These are phyloP conservation scores for Epinotia brunnichana DNA, from an alignment of 2,888 invertebrate genomes.

Conservation along the genomic window DNA sequence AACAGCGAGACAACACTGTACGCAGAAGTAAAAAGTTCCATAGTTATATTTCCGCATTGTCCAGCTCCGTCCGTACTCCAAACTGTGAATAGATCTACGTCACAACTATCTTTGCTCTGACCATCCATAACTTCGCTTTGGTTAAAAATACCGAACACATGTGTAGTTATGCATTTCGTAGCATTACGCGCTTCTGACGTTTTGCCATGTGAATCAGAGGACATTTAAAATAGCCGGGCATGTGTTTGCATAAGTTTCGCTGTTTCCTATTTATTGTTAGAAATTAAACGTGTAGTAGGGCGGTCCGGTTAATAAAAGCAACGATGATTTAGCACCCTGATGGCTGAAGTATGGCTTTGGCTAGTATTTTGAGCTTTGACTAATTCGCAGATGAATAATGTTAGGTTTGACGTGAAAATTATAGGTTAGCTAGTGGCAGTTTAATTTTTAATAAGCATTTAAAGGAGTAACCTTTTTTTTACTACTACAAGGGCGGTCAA, in stretches of 20 bases:
- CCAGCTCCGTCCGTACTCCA: conserved; percentile 8
- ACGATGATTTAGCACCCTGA: neutral
- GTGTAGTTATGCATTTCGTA: conserved; percentile 44
- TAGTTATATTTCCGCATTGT: conserved; percentile 1
- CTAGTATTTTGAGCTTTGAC: conserved; percentile 8
- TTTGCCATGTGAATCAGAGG: conserved; percentile 58
- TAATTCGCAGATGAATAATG: conserved; percentile 8
- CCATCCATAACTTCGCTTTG: conserved; percentile 30
- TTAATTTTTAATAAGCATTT: neutral
- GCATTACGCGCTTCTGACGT: conserved; percentile 52
- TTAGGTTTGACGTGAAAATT: neutral
- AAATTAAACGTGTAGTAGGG: conserved; percentile 15
- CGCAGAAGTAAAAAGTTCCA: neutral
- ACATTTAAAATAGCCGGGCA: conserved; percentile 59
- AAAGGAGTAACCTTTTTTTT: too few species aligned
- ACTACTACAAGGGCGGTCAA: too few species aligned
- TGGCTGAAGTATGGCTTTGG: neutral
- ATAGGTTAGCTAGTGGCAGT: neutral
- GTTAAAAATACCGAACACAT: conserved; percentile 36
- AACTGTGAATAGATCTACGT: conserved; percentile 22
- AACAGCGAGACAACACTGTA: neutral
- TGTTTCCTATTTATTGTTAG: conserved; percentile 29
- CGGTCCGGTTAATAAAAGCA: conserved; percentile 26
- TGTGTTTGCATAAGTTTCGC: conserved; percentile 55
- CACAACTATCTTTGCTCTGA: conserved; percentile 33